Evolutionary conservation across 2,888 invertebrate species (phyloP), one percentile per base, ranked within the genome.

Genomic region (Deilephila elpenor): DNA sequence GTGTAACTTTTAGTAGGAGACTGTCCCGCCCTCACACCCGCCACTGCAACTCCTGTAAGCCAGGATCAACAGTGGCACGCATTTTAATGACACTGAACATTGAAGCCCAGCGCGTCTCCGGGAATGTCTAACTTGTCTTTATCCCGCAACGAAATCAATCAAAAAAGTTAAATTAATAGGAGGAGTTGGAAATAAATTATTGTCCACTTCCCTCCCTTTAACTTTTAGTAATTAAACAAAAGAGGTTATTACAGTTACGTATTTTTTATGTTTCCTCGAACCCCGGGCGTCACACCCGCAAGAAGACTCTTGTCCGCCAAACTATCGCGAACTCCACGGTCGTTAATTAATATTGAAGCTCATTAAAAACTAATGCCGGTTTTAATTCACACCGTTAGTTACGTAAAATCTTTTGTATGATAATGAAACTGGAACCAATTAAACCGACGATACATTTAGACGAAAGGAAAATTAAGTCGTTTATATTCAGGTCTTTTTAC

Each of bases 341-440:
- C 67, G 64, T 64, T 64, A 44, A 44, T 67, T 67, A 67, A 20
- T 67, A 51, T 67, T 67, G 44, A 67, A 67, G 67, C 67, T 67
- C 44, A 67, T 67, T 67, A 51, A 67, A 62, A 51, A 25, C 25
- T 25, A 67, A 25, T 67, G 67, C 51, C 44, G 37, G 67, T 51
- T 67, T 64, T 67, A 67, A 67, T 67, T 67, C 67, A 67, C 67
- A 67, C 51, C 67, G 44, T 67, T 67, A 67, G 25, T 67, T 67
- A 67, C 67, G 51, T 67, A 67, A 67, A 67, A 51, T 67, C 67
- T 67, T 67, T 67, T 67, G 67, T 67, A 67, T 67, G 20, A 67
- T 67, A 67, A 67, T 67, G 51, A 67, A 62, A 67, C 67, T 67
- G 51, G 17, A 51, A 67, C 25, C 51, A 67, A 67, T 51, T 67